phyloP scores from a whole-genome alignment of 2,113 vertebrate species.

The Archilochus colubris region DNA sequence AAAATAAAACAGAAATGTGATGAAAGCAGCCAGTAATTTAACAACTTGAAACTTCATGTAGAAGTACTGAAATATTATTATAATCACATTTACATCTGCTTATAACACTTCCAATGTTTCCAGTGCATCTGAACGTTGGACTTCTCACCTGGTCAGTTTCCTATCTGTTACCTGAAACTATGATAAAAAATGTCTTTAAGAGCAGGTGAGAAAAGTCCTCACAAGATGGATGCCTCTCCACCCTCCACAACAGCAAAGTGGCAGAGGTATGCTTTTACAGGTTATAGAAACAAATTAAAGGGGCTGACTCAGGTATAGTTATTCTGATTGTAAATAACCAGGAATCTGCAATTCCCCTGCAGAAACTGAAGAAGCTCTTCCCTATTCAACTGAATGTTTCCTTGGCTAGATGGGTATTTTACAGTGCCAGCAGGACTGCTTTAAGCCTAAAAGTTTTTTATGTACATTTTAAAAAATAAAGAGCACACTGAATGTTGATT shows the following conservation, averaged over 20 bases:
- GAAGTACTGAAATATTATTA: not conserved
- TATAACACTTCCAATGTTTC: not conserved
- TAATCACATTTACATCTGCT: not conserved
- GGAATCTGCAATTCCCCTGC: not conserved
- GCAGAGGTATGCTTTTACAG: not conserved
- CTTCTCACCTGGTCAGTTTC: not conserved
- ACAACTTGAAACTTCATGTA: not conserved
- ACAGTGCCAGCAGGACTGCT: not conserved
- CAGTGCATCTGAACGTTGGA: not conserved
- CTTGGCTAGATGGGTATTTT: not conserved
- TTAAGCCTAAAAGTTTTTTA: not conserved
- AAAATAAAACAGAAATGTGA: not conserved
- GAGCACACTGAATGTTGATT: not conserved
- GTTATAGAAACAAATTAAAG: not conserved
- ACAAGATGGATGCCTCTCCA: rapidly evolving
- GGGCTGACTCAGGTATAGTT: not conserved
- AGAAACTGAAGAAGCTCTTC: not conserved
- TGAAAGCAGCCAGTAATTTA: not conserved
- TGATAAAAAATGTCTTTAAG: not conserved
- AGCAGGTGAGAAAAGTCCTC: not conserved
- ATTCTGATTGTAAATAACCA: not conserved
- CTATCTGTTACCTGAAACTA: not conserved
- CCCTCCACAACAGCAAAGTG: not conserved
- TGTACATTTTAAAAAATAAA: not conserved
- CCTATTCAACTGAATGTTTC: not conserved